Evolutionary conservation across 2,888 invertebrate genomes (phyloP).

Genomic region (Andrena camellia): DNA sequence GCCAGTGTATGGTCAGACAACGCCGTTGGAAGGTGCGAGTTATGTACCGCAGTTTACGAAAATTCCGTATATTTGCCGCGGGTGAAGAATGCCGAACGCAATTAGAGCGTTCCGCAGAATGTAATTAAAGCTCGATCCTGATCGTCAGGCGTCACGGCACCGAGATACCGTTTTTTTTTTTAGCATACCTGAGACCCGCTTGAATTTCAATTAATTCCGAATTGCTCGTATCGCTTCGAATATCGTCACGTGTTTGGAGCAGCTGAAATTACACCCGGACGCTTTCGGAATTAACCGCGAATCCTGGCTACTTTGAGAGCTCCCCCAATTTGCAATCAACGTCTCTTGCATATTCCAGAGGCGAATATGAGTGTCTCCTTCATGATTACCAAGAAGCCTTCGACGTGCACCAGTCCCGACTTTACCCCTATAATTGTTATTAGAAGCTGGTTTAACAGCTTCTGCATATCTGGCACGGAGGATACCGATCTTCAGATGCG

Average conservation of each 20-base stretch:
- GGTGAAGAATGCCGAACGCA: neutral
- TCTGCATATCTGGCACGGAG: neutral
- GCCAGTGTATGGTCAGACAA: too few relatives aligned
- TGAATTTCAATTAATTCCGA: conserved; percentile 48
- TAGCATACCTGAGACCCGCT: neutral
- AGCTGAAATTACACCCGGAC: conserved; percentile 31
- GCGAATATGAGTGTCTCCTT: conserved; percentile 23
- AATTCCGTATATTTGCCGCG: neutral
- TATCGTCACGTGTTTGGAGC: conserved; percentile 25
- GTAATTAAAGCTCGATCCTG: conserved; percentile 13
- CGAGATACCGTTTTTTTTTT: neutral
- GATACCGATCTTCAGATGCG: neutral
- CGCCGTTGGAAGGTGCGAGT: neutral
- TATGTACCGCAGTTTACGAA: neutral
- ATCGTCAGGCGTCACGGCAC: neutral
- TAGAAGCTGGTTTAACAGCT: conserved; percentile 15
- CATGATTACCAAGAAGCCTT: conserved; percentile 27
- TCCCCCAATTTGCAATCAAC: conserved; percentile 51
- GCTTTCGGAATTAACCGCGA: conserved; percentile 21
- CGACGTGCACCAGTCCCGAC: conserved; percentile 8
- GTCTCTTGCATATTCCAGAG: conserved; percentile 36
- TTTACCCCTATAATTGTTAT: conserved; percentile 42
- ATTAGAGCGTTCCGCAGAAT: conserved; percentile 8
- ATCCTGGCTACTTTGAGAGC: conserved; percentile 35
- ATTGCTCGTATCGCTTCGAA: conserved; percentile 23